Conservation (phyloP, 2,888 invertebrate species). For the Scelioninae gen. 2 region DNA sequence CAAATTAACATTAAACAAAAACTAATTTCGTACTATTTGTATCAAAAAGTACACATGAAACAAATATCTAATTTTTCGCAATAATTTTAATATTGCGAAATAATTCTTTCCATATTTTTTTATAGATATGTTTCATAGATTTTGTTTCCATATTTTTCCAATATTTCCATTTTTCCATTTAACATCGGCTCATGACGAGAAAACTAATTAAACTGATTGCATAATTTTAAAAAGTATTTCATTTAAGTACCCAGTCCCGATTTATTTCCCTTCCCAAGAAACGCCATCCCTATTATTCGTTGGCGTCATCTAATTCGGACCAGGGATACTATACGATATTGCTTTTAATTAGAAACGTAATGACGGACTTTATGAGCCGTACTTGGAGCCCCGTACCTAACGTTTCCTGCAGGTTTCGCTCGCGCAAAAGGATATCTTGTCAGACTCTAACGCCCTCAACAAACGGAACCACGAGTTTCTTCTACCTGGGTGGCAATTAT, state of each 20-base stretch:
- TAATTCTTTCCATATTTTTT: no score
- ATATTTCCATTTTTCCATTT: no score
- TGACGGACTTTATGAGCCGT: slow-evolving; percentile 67
- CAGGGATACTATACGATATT: slow-evolving; percentile 60
- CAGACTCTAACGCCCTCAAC: slow-evolving; percentile 5
- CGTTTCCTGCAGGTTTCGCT: slow-evolving; percentile 25
- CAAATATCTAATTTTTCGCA: no score
- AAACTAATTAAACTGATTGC: background rate
- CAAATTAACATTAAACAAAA: no score
- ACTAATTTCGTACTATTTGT: no score
- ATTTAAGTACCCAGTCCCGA: slow-evolving; percentile 21
- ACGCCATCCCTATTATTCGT: slow-evolving; percentile 44
- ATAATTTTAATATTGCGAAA: no score
- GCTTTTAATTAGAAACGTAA: slow-evolving; percentile 71
- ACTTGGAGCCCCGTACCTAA: slow-evolving; percentile 31
- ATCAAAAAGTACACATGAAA: no score
- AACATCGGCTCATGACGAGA: no score
- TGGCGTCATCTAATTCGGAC: slow-evolving; percentile 62
- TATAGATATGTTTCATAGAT: no score
- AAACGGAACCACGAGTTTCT: slow-evolving; percentile 26
- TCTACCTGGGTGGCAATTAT: slow-evolving; percentile 49
- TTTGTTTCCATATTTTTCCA: no score
- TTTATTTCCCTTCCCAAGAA: slow-evolving; percentile 29
- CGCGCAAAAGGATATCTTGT: slow-evolving; percentile 6
- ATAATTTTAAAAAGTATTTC: background rate